Conservation (phyloP, 1,140 invertebrate species). For the Hermatobates lingyangjiaoensis region DNA sequence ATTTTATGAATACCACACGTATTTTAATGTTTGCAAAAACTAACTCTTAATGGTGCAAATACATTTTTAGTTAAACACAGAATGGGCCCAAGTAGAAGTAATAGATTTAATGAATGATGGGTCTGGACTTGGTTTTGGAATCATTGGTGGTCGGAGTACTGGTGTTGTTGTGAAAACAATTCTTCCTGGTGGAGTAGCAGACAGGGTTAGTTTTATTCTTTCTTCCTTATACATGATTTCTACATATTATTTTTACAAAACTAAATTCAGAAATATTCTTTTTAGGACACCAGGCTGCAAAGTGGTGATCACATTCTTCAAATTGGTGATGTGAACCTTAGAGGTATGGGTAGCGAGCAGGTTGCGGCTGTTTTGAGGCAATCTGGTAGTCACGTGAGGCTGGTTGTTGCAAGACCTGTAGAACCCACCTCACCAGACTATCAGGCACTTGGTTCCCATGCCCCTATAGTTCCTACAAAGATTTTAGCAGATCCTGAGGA, state of each 20-base stretch:
- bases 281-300: slow-evolving; percentile 63
- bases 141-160: slow-evolving; percentile 83
- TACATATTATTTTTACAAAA: not conserved
- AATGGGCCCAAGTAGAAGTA: slow-evolving; percentile 76
- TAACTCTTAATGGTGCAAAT: too few relatives aligned
- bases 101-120: slow-evolving; percentile 74
- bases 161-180: slow-evolving; percentile 94
- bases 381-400: slow-evolving; percentile 62
- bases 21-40: too few relatives aligned
- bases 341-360: slow-evolving; percentile 81
- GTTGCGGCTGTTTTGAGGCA: slow-evolving; percentile 80
- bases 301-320: slow-evolving; percentile 87
- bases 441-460: slow-evolving; percentile 47
- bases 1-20: too few relatives aligned
- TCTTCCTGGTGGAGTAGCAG: slow-evolving; percentile 74
- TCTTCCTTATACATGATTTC: not conserved
- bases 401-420: slow-evolving; percentile 73
- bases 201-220: slow-evolving; percentile 40
- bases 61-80: slow-evolving; percentile 65
- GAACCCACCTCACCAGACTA: slow-evolving; percentile 48
- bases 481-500: slow-evolving; percentile 69
- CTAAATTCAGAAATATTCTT: slow-evolving; percentile 8
- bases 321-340: slow-evolving; percentile 78
- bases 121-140: slow-evolving; percentile 75
- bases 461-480: slow-evolving; percentile 64